phyloP scores from a whole-genome alignment of 2,797 vertebrate species.

The Protosalanx chinensis region DNA sequence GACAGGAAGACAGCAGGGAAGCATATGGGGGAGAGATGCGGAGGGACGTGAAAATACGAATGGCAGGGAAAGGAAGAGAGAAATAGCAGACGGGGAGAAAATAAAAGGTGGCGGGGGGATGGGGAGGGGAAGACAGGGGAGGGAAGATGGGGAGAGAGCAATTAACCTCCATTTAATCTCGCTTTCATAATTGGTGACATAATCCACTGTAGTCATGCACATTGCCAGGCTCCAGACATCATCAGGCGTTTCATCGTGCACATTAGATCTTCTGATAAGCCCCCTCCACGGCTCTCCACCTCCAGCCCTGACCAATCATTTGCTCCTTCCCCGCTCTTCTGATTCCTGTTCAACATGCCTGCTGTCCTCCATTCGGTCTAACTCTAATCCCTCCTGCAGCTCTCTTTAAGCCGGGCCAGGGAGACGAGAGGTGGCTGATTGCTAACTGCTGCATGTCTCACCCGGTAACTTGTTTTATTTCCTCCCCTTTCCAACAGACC shows the following conservation, averaged over 20 bases:
- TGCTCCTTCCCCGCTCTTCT: constrained; percentile 29
- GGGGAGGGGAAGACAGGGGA: neutral
- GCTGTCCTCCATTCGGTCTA: constrained; percentile 10
- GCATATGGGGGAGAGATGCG: neutral
- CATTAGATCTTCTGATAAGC: constrained; percentile 10
- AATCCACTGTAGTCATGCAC: constrained; percentile 20
- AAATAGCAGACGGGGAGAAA: neutral
- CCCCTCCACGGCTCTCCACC: neutral
- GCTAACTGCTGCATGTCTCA: constrained; percentile 19
- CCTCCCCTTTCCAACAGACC: neutral
- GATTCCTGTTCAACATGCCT: constrained; percentile 32
- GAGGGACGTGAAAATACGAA: constrained; percentile 5
- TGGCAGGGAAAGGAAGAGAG: constrained; percentile 20
- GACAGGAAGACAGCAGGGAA: neutral
- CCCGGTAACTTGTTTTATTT: neutral
- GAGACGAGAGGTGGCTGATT: constrained; percentile 37
- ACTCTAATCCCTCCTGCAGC: constrained; percentile 41
- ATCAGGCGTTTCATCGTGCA: constrained; percentile 38
- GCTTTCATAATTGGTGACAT: constrained; percentile 29
- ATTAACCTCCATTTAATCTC: neutral
- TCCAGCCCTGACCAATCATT: constrained; percentile 40
- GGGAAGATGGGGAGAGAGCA: neutral
- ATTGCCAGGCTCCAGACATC: constrained; percentile 32
- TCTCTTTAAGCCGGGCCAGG: constrained; percentile 31
- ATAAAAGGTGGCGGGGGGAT: neutral